Base-by-base conservation (phyloP, 23 tunicate species). In the Ciona savignyi region DNA sequence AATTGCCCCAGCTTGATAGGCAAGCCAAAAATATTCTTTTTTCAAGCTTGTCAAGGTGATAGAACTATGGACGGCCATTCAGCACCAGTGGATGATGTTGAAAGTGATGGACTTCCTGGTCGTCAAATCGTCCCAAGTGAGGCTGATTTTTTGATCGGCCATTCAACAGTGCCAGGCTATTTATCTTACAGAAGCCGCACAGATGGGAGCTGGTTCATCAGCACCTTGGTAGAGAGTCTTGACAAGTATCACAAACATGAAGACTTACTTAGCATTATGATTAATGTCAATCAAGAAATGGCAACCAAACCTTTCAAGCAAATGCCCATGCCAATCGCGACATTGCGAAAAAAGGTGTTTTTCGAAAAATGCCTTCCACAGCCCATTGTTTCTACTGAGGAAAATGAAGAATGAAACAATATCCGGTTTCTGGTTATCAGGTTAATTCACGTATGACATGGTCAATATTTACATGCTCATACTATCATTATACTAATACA, bases 31-130 rank as follows among this genome's bases (percentile, higher is more conserved):
- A 76, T 87, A 23, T 75, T 87, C 66, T 77, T 87, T 30, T 66
- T 76, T 65, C 95, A 87, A 70, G 95, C 95, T 1, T 87, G 95
- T 34, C 95, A 87, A 72, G 95, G 95, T 22, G 82, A 76, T 27
- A 70, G 35, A 51, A 0, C 62, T 0, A 86, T 87, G 95, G 78
- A 60, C 3, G 81, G 74, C 42, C 34, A 25, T 67, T 66, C 74
- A 23, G 66, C 76, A 3, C 73, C 85, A 25, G 75, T 21, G 11
- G 63, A 81, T 28, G 86, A 87, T 51, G 72, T 85, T 9, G 88
- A 70, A 68, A 28, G 29, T 2, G 79, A 81, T 66, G 62, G 72
- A 9, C 68, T 2, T 29, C n/a, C n/a, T n/a, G n/a, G n/a, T n/a
- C 67, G 20, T 33, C 62, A 34, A 23, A 6, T 11, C 29, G n/a